Conservation (phyloP, 2,113 vertebrate genomes). For the Pampusana beccarii region DNA sequence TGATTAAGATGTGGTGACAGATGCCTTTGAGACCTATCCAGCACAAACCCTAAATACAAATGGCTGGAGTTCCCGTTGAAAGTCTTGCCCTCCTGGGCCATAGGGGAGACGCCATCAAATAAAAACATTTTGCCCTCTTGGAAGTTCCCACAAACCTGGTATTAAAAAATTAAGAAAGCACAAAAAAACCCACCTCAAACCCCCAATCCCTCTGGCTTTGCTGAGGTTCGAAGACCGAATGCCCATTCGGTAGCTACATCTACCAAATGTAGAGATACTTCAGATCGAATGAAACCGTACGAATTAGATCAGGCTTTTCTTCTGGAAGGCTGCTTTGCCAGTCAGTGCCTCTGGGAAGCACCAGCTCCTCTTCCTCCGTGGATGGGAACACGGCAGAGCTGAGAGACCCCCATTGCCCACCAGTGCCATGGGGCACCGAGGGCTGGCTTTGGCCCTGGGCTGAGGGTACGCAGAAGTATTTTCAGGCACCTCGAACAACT, state of each 20-base stretch:
- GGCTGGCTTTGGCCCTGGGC: neutral
- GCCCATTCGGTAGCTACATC: neutral
- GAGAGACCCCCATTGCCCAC: neutral
- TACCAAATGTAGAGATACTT: neutral
- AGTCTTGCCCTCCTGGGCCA: neutral
- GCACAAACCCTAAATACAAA: neutral
- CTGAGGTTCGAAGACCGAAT: neutral
- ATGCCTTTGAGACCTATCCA: neutral
- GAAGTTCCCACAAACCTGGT: neutral
- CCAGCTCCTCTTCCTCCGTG: neutral
- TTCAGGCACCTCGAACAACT: neutral
- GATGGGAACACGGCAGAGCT: neutral
- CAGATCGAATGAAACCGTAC: neutral
- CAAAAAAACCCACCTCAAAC: neutral
- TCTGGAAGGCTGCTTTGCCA: neutral
- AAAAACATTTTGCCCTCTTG: neutral
- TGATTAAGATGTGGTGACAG: neutral
- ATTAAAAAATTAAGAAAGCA: neutral
- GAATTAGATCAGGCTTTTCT: neutral
- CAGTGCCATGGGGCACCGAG: accelerated
- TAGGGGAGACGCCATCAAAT: neutral
- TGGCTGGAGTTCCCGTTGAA: neutral
- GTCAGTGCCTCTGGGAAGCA: neutral
- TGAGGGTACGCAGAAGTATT: neutral
- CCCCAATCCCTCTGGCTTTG: neutral